Evolutionary conservation across 2,113 vertebrate species (phyloP).

Genomic region (Aleadryas rufinucha): DNA sequence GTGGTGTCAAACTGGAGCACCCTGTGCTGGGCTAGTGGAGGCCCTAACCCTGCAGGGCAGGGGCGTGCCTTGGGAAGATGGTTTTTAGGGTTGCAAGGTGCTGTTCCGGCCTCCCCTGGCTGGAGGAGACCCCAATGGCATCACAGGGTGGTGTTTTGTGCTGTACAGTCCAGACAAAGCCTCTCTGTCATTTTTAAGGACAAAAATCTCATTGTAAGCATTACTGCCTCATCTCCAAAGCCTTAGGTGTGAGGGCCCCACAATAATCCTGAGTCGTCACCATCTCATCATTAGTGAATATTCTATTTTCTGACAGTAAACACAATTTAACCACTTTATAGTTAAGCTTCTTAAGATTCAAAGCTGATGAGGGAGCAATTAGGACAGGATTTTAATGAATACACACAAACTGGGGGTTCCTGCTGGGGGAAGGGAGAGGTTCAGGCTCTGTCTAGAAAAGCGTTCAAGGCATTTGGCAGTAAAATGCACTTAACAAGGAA

Average conservation of each 20-base stretch:
- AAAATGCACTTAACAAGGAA: slow-evolving; percentile 27
- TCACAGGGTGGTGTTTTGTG: background rate
- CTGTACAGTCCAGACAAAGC: background rate
- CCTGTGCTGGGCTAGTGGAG: background rate
- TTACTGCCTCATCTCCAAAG: background rate
- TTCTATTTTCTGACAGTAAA: slow-evolving; percentile 71
- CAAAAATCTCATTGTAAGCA: background rate
- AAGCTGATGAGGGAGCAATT: slow-evolving; percentile 73
- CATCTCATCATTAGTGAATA: slow-evolving; percentile 56
- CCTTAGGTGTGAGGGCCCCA: background rate
- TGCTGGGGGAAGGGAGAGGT: slow-evolving; percentile 25
- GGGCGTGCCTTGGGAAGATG: background rate
- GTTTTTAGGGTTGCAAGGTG: background rate
- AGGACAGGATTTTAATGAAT: slow-evolving; percentile 70
- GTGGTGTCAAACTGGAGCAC: background rate
- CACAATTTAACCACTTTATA: slow-evolving; percentile 69
- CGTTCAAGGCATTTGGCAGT: slow-evolving; percentile 3
- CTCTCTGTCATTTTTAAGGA: background rate
- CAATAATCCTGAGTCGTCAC: slow-evolving; percentile 44
- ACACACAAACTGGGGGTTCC: slow-evolving; percentile 51
- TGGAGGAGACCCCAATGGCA: background rate
- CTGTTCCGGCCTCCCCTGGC: background rate
- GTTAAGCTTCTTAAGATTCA: slow-evolving; percentile 71
- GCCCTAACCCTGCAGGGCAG: background rate
- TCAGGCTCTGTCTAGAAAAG: slow-evolving; percentile 37